Evolutionary conservation across 2,888 invertebrate species (phyloP).

Genomic region (Erebia aethiops): DNA sequence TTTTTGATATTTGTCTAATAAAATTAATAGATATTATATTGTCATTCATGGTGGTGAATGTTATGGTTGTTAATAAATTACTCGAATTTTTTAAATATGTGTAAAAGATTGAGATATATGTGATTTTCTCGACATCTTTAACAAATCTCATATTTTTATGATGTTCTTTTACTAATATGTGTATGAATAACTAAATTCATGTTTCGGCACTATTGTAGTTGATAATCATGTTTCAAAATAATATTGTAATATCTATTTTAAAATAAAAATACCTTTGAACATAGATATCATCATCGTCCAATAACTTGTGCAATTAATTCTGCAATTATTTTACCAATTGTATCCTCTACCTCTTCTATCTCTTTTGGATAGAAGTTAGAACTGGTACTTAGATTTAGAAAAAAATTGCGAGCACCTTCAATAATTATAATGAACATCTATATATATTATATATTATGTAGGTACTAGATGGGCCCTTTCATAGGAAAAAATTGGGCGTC

Average conservation of each 20-base stretch:
- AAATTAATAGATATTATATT: too few relatives aligned
- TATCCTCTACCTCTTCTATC: background rate
- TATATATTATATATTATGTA: too few relatives aligned
- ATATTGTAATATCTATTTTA: background rate
- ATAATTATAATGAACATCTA: too few relatives aligned
- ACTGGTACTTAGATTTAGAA: too few relatives aligned
- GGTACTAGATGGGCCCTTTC: too few relatives aligned
- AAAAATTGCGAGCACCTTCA: too few relatives aligned
- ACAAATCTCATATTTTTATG: background rate
- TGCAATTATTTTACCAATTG: slow-evolving; percentile 6
- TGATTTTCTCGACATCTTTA: background rate
- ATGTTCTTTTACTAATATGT: background rate
- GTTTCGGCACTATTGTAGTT: background rate
- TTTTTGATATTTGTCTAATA: too few relatives aligned
- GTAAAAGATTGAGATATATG: background rate
- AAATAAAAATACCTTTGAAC: background rate
- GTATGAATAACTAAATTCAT: background rate
- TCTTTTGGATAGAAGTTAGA: background rate
- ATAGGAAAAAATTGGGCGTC: too few relatives aligned
- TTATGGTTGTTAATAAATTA: background rate
- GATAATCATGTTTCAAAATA: background rate
- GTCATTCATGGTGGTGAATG: background rate
- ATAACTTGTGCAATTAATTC: slow-evolving; percentile 7
- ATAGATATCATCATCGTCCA: too few relatives aligned
- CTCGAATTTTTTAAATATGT: background rate